Conservation (phyloP, 2,113 vertebrate genomes). For the Picathartes gymnocephalus region DNA sequence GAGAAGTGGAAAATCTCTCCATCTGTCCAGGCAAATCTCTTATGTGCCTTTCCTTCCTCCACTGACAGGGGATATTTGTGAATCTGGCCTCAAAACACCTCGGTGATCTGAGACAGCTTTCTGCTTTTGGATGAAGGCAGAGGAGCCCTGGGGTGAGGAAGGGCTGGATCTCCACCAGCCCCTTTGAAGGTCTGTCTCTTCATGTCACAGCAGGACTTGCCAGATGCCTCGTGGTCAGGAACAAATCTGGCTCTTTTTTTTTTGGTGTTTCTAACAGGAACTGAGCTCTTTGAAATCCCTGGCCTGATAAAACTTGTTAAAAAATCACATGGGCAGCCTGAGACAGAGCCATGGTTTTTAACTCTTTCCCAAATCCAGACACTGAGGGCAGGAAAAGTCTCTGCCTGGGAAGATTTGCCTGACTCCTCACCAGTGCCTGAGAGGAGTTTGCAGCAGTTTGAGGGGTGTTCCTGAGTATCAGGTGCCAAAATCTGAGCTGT, state of each 20-base stretch:
- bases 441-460: neutral
- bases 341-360: neutral
- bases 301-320: conserved; percentile 8
- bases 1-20: neutral
- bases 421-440: neutral
- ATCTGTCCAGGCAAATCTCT: neutral
- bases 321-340: neutral
- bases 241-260: neutral
- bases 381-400: neutral
- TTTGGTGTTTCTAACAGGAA: neutral
- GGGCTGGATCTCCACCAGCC: neutral
- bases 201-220: conserved; percentile 19
- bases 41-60: neutral
- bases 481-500: neutral
- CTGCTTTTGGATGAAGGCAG: neutral
- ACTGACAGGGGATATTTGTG: neutral
- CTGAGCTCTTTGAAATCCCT: conserved; percentile 39
- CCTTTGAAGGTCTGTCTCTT: conserved; percentile 26
- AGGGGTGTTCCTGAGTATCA: neutral
- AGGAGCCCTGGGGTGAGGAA: neutral
- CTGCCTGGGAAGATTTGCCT: neutral
- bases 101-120: neutral
- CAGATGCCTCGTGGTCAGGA: conserved; percentile 6
- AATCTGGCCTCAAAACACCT: neutral
- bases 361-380: neutral